A percentile compares a stretch with the other conserved stretches of the same genome.
Conservation (phyloP, 2,888 invertebrate species). For the Sylvicola fuscatus region DNA sequence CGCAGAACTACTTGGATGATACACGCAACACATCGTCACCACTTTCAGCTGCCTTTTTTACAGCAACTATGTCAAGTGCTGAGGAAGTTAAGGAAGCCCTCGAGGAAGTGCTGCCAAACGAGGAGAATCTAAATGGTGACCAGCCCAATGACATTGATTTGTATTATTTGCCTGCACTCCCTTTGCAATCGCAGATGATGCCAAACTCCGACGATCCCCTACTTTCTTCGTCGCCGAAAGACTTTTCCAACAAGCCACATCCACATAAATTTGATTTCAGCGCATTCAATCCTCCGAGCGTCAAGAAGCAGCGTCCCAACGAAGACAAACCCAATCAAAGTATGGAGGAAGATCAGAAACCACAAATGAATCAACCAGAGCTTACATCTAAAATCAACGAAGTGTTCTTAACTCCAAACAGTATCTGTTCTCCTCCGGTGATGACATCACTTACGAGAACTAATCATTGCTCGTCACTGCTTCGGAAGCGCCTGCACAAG, state of each 20-base stretch:
- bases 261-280: conserved; percentile 6
- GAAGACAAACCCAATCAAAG: conserved; percentile 34
- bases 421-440: conserved; percentile 12
- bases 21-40: conserved; percentile 61
- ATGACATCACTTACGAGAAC: conserved; percentile 17
- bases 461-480: conserved; percentile 29
- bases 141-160: conserved; percentile 26
- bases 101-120: conserved; percentile 65
- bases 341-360: conserved; percentile 9
- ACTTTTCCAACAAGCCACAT: conserved; percentile 30
- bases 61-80: conserved; percentile 65
- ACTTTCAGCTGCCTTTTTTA: conserved; percentile 64
- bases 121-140: conserved; percentile 36
- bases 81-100: conserved; percentile 73
- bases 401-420: neutral
- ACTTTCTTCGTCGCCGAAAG: conserved; percentile 63
- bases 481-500: conserved; percentile 22
- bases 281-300: conserved; percentile 9
- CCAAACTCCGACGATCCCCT: conserved; percentile 73
- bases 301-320: conserved; percentile 7
- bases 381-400: neutral
- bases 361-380: conserved; percentile 22
- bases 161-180: conserved; percentile 24
- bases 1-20: conserved; percentile 30
- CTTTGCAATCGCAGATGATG: conserved; percentile 64